Evolutionary conservation across 2,888 invertebrate species (phyloP).

Genomic region (Xestia xanthographa): DNA sequence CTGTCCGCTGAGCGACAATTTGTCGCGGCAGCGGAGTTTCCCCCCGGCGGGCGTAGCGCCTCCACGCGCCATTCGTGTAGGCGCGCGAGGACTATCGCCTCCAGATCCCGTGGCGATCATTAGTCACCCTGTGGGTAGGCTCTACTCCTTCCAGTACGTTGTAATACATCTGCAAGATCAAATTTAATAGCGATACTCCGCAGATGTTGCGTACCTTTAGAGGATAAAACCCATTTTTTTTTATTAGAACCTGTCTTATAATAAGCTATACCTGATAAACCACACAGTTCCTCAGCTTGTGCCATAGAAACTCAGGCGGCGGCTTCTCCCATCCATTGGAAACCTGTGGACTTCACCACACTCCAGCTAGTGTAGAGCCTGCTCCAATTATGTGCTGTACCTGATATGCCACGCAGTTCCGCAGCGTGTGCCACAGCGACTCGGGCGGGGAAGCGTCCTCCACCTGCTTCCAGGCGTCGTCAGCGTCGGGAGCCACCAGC

Average conservation of each 20-base stretch:
- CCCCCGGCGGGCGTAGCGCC: no score
- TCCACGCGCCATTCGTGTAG: no score
- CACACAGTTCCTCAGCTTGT: background rate
- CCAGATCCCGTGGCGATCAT: no score
- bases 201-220: background rate
- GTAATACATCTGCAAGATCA: background rate
- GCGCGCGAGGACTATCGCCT: no score
- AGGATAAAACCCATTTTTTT: background rate
- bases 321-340: background rate
- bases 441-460: slow-evolving; percentile 78
- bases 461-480: slow-evolving; percentile 81
- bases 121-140: background rate
- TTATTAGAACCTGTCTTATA: background rate
- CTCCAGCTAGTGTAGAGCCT: background rate
- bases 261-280: background rate
- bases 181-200: background rate
- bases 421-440: slow-evolving; percentile 84
- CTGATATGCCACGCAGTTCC: slow-evolving; percentile 86
- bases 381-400: slow-evolving; percentile 63
- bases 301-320: background rate
- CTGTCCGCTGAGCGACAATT: no score
- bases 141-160: background rate
- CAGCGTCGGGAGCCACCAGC: slow-evolving; percentile 78
- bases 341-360: background rate
- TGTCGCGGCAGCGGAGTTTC: no score